Conservation (phyloP, 2,888 invertebrate species). For the Drosophila bunnanda region DNA sequence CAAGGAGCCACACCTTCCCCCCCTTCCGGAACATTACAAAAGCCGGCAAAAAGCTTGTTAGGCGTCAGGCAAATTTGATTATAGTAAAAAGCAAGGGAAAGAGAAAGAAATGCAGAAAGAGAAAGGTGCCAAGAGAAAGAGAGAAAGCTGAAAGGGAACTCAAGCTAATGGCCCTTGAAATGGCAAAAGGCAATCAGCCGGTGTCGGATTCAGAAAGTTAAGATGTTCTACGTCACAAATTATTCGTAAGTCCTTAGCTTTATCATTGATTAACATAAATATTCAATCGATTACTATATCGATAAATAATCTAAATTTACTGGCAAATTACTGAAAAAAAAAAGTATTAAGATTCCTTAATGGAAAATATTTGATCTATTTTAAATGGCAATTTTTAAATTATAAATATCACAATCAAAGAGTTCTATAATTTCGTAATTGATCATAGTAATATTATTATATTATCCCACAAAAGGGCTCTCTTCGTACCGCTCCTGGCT, state of each 20-base stretch:
- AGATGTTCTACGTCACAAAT: too few relatives aligned
- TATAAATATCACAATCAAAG: too few relatives aligned
- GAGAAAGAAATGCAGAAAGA: background rate
- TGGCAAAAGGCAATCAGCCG: conserved; percentile 63
- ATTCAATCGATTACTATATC: background rate
- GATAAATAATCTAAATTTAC: too few relatives aligned
- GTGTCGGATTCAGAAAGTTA: background rate
- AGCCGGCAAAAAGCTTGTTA: conserved; percentile 73
- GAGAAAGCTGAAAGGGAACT: background rate
- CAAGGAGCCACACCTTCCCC: conserved; percentile 13
- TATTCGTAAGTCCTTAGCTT: background rate
- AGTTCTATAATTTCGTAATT: too few relatives aligned
- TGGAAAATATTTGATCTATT: background rate
- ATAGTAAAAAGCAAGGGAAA: conserved; percentile 61
- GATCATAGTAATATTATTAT: too few relatives aligned
- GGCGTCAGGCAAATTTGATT: conserved; percentile 61
- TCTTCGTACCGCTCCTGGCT: conserved; percentile 55
- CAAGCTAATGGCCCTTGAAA: conserved; percentile 65
- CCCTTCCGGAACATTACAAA: conserved; percentile 50
- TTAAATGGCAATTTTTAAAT: background rate
- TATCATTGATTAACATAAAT: background rate
- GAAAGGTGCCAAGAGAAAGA: conserved; percentile 31
- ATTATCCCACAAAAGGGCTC: too few relatives aligned
- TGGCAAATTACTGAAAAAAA: background rate
- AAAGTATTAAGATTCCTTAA: background rate